Evolutionary conservation across 2,113 vertebrate genomes (phyloP).

Genomic region (Cinclus mexicanus): DNA sequence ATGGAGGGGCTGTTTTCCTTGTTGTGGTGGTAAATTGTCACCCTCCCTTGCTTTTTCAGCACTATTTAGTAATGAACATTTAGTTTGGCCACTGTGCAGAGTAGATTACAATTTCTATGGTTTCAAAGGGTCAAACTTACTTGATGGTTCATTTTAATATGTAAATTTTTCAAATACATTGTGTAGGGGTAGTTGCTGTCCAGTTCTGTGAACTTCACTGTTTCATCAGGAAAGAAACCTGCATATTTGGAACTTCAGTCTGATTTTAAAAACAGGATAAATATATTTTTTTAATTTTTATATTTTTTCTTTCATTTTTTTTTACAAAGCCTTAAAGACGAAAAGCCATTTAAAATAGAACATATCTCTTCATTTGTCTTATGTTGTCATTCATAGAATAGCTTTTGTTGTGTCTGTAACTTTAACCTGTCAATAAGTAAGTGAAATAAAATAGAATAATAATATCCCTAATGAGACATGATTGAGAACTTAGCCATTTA

Average conservation of each 20-base stretch:
- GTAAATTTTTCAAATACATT: not conserved
- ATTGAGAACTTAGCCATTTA: not conserved
- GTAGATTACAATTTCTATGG: not conserved
- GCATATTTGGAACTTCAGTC: not conserved
- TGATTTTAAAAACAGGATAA: not conserved
- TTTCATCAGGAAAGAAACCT: not conserved
- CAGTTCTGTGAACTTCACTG: not conserved
- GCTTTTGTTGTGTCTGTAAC: not conserved
- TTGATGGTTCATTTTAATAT: not conserved
- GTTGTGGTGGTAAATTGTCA: not conserved
- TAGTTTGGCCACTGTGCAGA: not conserved
- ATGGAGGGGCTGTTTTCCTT: not conserved
- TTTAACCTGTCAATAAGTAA: not conserved
- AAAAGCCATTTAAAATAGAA: not conserved
- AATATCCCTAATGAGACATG: not conserved
- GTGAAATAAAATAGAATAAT: not conserved
- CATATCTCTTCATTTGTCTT: not conserved
- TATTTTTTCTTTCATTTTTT: not conserved
- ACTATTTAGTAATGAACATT: not conserved
- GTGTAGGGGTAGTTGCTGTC: not conserved
- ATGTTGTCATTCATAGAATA: not conserved
- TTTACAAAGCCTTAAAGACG: not conserved
- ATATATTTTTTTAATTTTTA: not conserved
- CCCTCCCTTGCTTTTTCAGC: not conserved
- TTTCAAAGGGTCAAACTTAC: not conserved